Evolutionary conservation across 2,888 invertebrate species (phyloP).

Genomic region (Drosophila kanekoi): DNA sequence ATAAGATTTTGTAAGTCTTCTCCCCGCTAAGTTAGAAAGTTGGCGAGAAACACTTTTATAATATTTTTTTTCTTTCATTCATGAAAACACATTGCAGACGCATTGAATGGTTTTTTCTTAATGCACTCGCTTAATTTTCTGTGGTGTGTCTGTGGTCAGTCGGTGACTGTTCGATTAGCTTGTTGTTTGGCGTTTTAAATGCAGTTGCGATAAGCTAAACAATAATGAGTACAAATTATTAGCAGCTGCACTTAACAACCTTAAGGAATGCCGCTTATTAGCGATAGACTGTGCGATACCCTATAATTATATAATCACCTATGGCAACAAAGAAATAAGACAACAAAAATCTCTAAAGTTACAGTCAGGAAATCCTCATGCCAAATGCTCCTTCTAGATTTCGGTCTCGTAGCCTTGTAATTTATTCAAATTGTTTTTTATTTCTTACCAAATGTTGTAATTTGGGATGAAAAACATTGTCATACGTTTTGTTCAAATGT

Average conservation of each 20-base stretch:
- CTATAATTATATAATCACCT: not conserved
- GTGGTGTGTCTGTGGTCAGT: conserved; percentile 49
- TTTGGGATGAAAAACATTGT: too few relatives aligned
- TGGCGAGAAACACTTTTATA: not conserved
- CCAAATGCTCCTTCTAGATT: not conserved
- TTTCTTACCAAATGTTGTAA: too few relatives aligned
- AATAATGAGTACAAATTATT: conserved; percentile 7
- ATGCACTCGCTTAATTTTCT: not conserved
- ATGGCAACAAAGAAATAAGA: not conserved
- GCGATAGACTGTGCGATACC: not conserved
- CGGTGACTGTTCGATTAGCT: not conserved
- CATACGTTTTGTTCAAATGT: too few relatives aligned
- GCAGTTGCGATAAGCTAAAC: conserved; percentile 1
- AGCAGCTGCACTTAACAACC: not conserved
- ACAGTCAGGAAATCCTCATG: not conserved
- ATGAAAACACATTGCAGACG: not conserved
- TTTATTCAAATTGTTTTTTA: too few relatives aligned
- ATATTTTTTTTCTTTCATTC: not conserved
- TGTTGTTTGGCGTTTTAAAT: not conserved
- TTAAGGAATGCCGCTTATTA: not conserved
- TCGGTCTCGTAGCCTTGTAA: too few relatives aligned
- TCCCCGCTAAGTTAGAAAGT: too few relatives aligned
- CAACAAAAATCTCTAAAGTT: not conserved
- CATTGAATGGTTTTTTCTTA: not conserved
- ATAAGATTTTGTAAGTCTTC: too few relatives aligned